Evolutionary conservation across 1,140 invertebrate genomes (phyloP), one percentile per base, ranked within the genome.

Genomic region (Magallana angulata): DNA sequence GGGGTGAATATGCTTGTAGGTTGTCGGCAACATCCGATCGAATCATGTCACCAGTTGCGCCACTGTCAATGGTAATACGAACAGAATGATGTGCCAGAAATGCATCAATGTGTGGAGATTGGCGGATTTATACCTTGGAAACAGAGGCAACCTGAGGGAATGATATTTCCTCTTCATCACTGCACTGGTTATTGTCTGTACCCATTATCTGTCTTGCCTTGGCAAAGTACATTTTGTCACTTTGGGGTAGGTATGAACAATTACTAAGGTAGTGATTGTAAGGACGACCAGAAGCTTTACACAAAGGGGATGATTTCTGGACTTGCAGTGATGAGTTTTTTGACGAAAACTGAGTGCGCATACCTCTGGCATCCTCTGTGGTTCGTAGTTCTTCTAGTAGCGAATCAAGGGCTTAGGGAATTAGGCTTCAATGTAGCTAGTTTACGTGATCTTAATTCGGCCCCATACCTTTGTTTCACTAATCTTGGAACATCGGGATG

Each of bases 391-490:
- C 87, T 1, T 90, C 87, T 12, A 89, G 81, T 16, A 90, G 62
- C 4, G 90, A 90, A 7, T 24, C 56, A 8, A 91, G 30, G 11
- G 90, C 87, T 57, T 87, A 87, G 14, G 36, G 1, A 36, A 36
- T 36, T 36, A 36, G 36, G 36, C 36, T 36, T 36, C 36, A 36
- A 36, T 36, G 36, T 36, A 36, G 36, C 36, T 36, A 36, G 36
- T 36, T 0, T 0, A 36, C 36, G 36, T 36, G 36, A 36, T 36
- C 36, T 36, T 36, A 90, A 82, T 64, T 91, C 91, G 1, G 84
- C 91, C 5, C 90, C 90, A 80, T 89, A 89, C 1, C 85, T 4
- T 82, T 91, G 89, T 59, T 90, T 90, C 0, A 91, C 87, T 7
- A 89, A 58, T 56, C 76, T 68, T 7, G 0, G 24, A 24, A 24